Percentiles rank a stretch among this genome's conserved stretches.
phyloP scores from a whole-genome alignment of 35 echinoderm and acorn worm species.

The Ptychodera flava region DNA sequence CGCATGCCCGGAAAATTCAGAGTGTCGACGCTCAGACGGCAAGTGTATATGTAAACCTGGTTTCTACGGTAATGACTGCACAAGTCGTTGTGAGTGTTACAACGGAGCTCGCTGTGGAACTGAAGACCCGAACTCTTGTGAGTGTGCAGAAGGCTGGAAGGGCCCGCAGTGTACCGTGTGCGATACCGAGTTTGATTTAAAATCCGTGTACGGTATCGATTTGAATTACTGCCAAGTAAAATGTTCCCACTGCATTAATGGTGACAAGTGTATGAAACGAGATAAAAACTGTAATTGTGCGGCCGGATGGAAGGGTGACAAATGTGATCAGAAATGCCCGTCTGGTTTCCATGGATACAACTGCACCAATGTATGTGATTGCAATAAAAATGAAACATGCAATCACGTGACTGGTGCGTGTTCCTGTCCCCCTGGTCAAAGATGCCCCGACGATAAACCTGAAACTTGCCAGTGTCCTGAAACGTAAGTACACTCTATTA shows the following conservation, averaged over 20 bases:
- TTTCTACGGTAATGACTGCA: not conserved
- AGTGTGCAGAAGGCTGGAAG: not conserved
- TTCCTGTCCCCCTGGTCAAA: too few relatives aligned
- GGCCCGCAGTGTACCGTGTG: not conserved
- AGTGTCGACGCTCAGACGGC: not conserved
- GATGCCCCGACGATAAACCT: too few relatives aligned
- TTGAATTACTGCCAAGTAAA: not conserved
- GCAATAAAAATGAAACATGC: slow-evolving; percentile 48
- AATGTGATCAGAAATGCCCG: not conserved
- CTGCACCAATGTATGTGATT: slow-evolving; percentile 32
- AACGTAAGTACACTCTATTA: too few relatives aligned
- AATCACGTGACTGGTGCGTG: slow-evolving; percentile 56
- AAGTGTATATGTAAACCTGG: not conserved
- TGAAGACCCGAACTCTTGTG: not conserved
- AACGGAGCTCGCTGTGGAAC: not conserved
- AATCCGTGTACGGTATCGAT: too few relatives aligned
- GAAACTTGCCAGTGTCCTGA: too few relatives aligned
- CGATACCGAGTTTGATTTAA: too few relatives aligned
- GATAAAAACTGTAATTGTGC: not conserved
- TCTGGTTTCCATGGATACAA: slow-evolving; percentile 11
- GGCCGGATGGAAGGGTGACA: not conserved
- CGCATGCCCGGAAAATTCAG: not conserved
- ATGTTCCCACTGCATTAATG: not conserved
- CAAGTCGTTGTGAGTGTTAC: not conserved
- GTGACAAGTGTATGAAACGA: not conserved